phyloP scores from a whole-genome alignment of 92 coral and sea anemone genomes.

The Zoanthus gigantus region DNA sequence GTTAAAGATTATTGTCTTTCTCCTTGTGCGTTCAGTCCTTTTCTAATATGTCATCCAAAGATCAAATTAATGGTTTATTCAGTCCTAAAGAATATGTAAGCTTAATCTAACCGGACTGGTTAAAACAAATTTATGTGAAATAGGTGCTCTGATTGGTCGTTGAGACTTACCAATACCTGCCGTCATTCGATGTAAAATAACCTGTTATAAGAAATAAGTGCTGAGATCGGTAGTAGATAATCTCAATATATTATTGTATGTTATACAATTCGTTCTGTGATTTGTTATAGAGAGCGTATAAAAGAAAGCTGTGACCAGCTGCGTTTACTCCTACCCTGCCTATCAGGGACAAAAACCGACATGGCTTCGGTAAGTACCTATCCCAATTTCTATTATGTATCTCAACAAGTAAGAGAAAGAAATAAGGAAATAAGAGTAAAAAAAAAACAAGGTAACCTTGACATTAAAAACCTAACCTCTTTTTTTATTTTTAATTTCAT shows the following conservation, averaged over 20 bases:
- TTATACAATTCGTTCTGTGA: not conserved
- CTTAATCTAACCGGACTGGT: not conserved
- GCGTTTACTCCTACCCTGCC: constrained; percentile 79
- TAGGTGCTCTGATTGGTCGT: not conserved
- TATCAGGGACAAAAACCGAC: constrained; percentile 84
- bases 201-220: not conserved
- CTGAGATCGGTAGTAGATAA: not conserved
- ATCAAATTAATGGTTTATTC: too few species aligned
- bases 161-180: not conserved
- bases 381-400: not conserved
- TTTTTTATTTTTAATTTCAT: too few species aligned
- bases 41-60: too few species aligned
- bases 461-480: too few species aligned
- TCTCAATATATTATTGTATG: not conserved
- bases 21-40: too few species aligned
- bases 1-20: too few species aligned
- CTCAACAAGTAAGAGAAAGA: too few species aligned
- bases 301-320: constrained; percentile 91
- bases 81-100: too few species aligned
- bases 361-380: constrained; percentile 84
- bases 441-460: too few species aligned
- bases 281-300: constrained; percentile 77
- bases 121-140: not conserved
- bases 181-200: too few species aligned
- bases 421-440: too few species aligned